Conservation (phyloP, 2,888 invertebrate genomes). For the Fragum whitleyi region DNA sequence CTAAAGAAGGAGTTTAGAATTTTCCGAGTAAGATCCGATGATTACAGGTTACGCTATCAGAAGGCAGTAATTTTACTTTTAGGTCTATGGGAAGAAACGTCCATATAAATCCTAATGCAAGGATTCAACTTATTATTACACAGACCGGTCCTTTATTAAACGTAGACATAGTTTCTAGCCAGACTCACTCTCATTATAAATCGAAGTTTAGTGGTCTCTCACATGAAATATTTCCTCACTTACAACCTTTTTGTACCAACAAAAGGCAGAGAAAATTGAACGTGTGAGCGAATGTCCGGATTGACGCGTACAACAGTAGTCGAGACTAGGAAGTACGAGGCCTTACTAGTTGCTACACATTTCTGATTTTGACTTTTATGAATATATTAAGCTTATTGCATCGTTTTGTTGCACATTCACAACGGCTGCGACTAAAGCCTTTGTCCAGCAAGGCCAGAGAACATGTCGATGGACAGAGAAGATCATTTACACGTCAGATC, state of each 20-base stretch:
- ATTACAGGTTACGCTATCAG: not conserved
- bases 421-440: too few species aligned
- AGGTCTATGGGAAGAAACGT: constrained; percentile 1
- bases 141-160: not conserved
- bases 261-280: not conserved
- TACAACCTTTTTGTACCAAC: not conserved
- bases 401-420: not conserved
- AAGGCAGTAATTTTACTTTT: not conserved
- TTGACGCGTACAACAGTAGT: too few species aligned
- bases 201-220: not conserved
- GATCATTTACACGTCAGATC: too few species aligned
- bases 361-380: too few species aligned
- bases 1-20: too few species aligned
- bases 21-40: not conserved
- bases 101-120: not conserved
- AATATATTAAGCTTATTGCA: not conserved
- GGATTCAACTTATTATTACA: not conserved
- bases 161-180: not conserved
- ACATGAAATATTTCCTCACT: not conserved
- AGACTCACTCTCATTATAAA: not conserved
- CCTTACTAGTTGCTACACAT: too few species aligned
- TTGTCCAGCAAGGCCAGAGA: too few species aligned
- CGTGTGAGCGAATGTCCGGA: too few species aligned
- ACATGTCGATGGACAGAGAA: too few species aligned
- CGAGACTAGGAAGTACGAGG: too few species aligned